Evolutionary conservation across 2,888 invertebrate genomes (phyloP).

Genomic region (Holacanthella duospinosa): DNA sequence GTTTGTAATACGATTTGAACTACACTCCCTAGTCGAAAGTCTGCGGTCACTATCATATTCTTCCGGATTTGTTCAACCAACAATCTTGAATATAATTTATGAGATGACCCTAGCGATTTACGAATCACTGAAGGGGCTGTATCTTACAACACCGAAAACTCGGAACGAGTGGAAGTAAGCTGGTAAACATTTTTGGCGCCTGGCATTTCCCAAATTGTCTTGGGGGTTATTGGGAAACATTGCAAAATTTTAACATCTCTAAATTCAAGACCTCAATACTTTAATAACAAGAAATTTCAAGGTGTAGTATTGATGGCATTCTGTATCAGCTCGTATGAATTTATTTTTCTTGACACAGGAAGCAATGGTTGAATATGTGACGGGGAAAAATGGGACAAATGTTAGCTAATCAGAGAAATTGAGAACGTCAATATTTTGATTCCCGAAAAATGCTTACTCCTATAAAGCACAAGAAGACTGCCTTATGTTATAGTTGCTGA

Average conservation of each 20-base stretch:
- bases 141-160: not conserved
- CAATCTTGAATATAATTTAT: not conserved
- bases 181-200: constrained; percentile 3
- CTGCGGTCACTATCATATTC: not conserved
- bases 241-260: constrained; percentile 14
- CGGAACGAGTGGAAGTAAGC: not conserved
- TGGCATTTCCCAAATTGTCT: constrained; percentile 22
- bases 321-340: constrained; percentile 29
- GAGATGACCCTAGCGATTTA: constrained; percentile 1
- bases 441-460: not conserved
- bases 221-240: constrained; percentile 31
- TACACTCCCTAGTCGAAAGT: constrained; percentile 4
- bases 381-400: constrained; percentile 16
- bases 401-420: not conserved
- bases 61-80: not conserved
- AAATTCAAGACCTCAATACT: constrained; percentile 17
- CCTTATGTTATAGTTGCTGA: constrained; percentile 1
- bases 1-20: not conserved
- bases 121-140: not conserved
- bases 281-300: constrained; percentile 23
- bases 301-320: constrained; percentile 24
- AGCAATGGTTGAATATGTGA: constrained; percentile 31
- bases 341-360: constrained; percentile 32
- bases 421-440: not conserved
- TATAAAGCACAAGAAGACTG: not conserved